A percentile compares a stretch with the other conserved stretches of the same genome.
Conservation (phyloP, 1,140 invertebrate species). For the Bombus terrestris region DNA sequence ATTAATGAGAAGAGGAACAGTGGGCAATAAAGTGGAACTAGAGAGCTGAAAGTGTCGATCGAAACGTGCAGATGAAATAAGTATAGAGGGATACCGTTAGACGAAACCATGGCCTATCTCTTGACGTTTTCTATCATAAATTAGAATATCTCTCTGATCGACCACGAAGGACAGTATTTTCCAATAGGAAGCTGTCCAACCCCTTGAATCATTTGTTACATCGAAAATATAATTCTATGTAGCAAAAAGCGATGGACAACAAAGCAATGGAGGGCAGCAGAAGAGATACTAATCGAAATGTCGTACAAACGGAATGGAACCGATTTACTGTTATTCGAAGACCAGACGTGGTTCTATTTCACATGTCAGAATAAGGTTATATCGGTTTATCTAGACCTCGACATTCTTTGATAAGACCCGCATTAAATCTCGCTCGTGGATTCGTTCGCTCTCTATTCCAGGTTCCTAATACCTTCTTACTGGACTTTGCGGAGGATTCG, state of each 20-base stretch:
- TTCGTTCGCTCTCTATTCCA: constrained; percentile 58
- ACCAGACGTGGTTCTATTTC: constrained; percentile 54
- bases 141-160: background rate
- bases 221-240: constrained; percentile 13
- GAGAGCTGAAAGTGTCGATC: background rate
- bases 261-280: constrained; percentile 28
- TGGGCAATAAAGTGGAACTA: background rate
- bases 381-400: constrained; percentile 65
- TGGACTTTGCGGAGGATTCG: constrained; percentile 47
- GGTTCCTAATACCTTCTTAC: constrained; percentile 73
- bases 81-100: constrained; percentile 7
- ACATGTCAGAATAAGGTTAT: constrained; percentile 58
- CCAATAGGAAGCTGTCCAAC: background rate
- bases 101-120: constrained; percentile 20
- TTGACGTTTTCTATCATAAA: constrained; percentile 30
- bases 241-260: constrained; percentile 22
- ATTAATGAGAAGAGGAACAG: background rate
- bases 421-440: constrained; percentile 66
- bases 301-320: constrained; percentile 65
- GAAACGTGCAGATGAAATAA: constrained; percentile 6
- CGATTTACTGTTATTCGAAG: constrained; percentile 67
- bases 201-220: background rate
- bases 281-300: constrained; percentile 62
- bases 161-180: constrained; percentile 4
- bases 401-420: constrained; percentile 67